Percentiles rank a stretch among this genome's conserved stretches.
phyloP scores from a whole-genome alignment of 2,888 invertebrate species.

The Stramonita haemastoma region DNA sequence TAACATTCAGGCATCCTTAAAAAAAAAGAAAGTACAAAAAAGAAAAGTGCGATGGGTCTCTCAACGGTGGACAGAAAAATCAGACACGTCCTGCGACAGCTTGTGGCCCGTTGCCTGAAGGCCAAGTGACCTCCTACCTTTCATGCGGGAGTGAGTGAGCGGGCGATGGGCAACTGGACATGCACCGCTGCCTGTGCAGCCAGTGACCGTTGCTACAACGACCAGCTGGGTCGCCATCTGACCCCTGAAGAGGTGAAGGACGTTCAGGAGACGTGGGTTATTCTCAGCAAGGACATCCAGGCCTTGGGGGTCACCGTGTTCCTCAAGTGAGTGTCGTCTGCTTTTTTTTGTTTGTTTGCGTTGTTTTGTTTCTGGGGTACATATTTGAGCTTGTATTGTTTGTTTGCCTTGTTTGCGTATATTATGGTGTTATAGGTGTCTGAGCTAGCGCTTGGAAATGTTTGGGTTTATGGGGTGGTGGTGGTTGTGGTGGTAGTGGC shows the following conservation, averaged over 20 bases:
- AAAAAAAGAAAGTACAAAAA: not conserved
- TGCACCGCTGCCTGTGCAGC: conserved; percentile 10
- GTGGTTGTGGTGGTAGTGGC: not conserved
- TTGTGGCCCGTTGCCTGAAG: not conserved
- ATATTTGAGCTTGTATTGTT: not conserved
- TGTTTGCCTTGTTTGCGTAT: not conserved
- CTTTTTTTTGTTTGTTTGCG: not conserved
- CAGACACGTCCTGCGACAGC: not conserved
- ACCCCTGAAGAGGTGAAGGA: conserved; percentile 59
- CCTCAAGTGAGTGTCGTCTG: conserved; percentile 50
- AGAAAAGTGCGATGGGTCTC: not conserved
- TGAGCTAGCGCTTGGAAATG: not conserved
- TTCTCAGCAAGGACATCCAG: conserved; percentile 57
- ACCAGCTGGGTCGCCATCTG: conserved; percentile 55
- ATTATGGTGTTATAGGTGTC: not conserved
- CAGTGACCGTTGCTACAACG: conserved; percentile 33
- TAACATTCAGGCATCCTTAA: not conserved
- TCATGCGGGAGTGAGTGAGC: not conserved
- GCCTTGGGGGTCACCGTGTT: conserved; percentile 57
- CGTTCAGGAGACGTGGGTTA: conserved; percentile 61
- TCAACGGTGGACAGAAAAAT: not conserved
- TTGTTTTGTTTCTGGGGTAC: not conserved
- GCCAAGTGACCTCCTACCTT: not conserved
- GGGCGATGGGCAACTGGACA: conserved; percentile 32
- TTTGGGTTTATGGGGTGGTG: not conserved